Evolutionary conservation across 2,888 invertebrate species (phyloP), one percentile per base, ranked within the genome.

Genomic region (Stenotaenia linearis): DNA sequence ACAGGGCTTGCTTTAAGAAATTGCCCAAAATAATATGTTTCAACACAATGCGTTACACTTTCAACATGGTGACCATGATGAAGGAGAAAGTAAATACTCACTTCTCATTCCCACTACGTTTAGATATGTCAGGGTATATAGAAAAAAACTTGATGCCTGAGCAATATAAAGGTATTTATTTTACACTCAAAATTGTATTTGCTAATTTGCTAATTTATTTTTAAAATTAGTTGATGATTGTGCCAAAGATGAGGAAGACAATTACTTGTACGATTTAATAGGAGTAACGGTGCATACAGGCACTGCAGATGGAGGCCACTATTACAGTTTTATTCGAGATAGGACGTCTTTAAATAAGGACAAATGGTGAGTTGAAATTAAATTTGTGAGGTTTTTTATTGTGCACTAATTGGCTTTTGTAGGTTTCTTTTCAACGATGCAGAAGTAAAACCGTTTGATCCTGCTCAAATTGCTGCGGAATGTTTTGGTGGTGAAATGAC

Each of bases 81-180:
- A 97, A 97, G 85, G 97, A 97, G 86, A 97, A 97, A 86, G 97
- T 97, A 0, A 97, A 97, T 87, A 97, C 97, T 0, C 96, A 97
- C 85, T 97, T 97, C 86, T 97, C 96, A 15, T 97, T 97, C 86
- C 97, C 97, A 0, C 90, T 97, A 88, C 89, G 93, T 77, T 88
- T 97, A 12, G 96, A 96, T 86, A 97, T 97, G 97, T 93, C 94
- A 0, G 94, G 94, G 56, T 97, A 97, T 85, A 94, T 97, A 81
- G 97, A 97, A 86, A 94, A 95, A 86, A 94, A 94, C 83, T 89
- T 97, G 0, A 94, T 96, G 92, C 93, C 95, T 0, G 93, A 94
- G 80, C 94, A 94, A 84, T 93, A 93, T 85, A 91, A 92, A 87
- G 92, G 92, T 90, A 85, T 4, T n/a, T n/a, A 40, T 12, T 9